Base-by-base conservation (phyloP, 2,888 invertebrate species). In the Cryptocephalus moraei region DNA sequence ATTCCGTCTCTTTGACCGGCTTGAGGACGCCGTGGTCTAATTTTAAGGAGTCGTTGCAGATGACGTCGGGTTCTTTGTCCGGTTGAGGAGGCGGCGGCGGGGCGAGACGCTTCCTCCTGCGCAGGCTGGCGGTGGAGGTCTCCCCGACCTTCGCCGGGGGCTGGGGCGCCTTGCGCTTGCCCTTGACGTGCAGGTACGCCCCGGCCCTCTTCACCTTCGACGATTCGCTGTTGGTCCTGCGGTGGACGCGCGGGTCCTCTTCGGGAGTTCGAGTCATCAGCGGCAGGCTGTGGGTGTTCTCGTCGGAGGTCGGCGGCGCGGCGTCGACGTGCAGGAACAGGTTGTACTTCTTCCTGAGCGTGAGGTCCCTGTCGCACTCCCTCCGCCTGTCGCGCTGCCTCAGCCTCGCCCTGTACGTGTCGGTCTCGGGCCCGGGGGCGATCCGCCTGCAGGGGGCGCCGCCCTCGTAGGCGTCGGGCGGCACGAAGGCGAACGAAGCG, bases 131-230 rank as follows among this genome's bases (percentile, higher is more conserved):
- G 3, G 66, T 67, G 31, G 63, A 64, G 14, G 56, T 53, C 13
- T 53, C 47, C 13, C 57, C 57, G 11, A 11, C 45, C 47, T 54
- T 54, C n/a, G 60, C 63, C 0, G 85, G 86, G 6, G 86, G 86
- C 53, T 75, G 77, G 0, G 86, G 86, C 0, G 86, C 86, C 61
- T 78, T 79, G 43, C 86, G 70, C 65, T 87, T 87, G 22, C 86
- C 86, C 55, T 84, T 84, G 0, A 86, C 86, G 71, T 86, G 83
- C 22, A 73, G 66, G 56, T 73, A 74, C 3, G 73, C 70, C 4
- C 78, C 77, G 9, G 79, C 74, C 54, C 76, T 76, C 41, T 77
- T 75, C 50, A 76, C 76, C 54, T 76, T 75, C 22, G 77, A 74
- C 11, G 74, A 74, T 68, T 82, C 81, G 61, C 81, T 82, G n/a